Evolutionary conservation across 1,140 invertebrate genomes (phyloP).

Genomic region (Chironomus tepperi): DNA sequence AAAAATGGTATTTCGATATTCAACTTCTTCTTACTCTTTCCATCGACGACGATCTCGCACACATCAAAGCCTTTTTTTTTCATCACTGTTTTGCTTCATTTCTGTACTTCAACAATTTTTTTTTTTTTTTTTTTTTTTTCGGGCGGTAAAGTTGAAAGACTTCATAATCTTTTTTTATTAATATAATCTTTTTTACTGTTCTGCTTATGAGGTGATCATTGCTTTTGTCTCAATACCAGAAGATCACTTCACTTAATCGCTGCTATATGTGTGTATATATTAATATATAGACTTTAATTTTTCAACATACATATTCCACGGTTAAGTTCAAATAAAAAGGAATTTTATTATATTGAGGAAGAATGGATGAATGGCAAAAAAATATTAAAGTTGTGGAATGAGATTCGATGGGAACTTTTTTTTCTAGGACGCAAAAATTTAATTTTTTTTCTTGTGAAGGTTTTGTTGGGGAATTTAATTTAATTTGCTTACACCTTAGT

Average conservation of each 20-base stretch:
- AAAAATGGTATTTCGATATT: too few species aligned
- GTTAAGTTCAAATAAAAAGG: neutral
- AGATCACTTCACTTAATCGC: constrained; percentile 17
- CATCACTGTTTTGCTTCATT: too few species aligned
- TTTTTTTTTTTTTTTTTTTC: neutral
- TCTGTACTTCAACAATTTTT: neutral
- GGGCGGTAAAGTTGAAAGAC: constrained; percentile 12
- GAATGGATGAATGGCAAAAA: too few species aligned
- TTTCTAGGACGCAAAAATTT: too few species aligned
- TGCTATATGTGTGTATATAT: neutral
- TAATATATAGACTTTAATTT: neutral
- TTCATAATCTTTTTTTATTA: constrained; percentile 23
- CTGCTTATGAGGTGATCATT: constrained; percentile 21
- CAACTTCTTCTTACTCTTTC: constrained; percentile 23
- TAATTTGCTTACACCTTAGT: too few species aligned
- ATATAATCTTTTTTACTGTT: constrained; percentile 24
- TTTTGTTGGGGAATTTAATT: too few species aligned
- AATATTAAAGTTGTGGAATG: too few species aligned
- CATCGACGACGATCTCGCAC: neutral
- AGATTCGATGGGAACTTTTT: too few species aligned
- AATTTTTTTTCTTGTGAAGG: too few species aligned
- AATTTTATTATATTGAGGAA: neutral
- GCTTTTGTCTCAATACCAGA: constrained; percentile 23
- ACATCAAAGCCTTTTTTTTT: neutral
- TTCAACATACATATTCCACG: too few species aligned